Base-by-base conservation (phyloP, 2,797 vertebrate species). In the Garrulus glandarius region DNA sequence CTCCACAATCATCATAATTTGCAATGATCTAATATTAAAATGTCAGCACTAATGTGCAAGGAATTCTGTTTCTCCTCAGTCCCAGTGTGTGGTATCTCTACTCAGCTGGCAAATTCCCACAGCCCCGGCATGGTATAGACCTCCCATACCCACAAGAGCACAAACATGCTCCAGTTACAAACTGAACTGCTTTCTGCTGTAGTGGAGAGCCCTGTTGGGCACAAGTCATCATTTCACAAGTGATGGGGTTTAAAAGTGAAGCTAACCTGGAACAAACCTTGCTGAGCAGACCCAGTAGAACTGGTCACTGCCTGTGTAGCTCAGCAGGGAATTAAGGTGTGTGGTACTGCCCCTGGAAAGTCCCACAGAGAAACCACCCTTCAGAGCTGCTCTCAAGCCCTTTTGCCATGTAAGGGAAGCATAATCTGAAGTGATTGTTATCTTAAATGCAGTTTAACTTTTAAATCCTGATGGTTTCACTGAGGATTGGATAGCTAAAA, bases 311-410 rank as follows among this genome's bases (percentile, higher is more conserved):
- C 5, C 4, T 4, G 13, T 26, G 55, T 37, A 52, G 32, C 41
- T 50, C 29, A 24, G 32, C 27, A 23, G 11, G 52, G 41, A 46
- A 39, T 3, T n/a, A 3, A 64, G 27, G 5, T 57, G n/a, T 26
- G 43, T 21, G 43, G 15, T 39, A 29, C n/a, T 67, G 22, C 11
- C 30, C 47, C 11, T 19, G 61, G 37, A 10, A 74, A 70, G 32
- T 18, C 4, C 8, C 23, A 13, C 16, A 9, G 36, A 69, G n/a
- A 11, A 13, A 68, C 2, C 0, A 0, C 0, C 7, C 15, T n/a
- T 55, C 36, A 46, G 50, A 37, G 15, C 21, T 47, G 16, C 15
- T 84, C 30, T 44, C 36, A 56, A 83, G 30, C 26, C 30, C 37
- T 47, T 65, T 2, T 37, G 36, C 27, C 24, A 19, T 4, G 20